phyloP scores from a whole-genome alignment of 2,113 vertebrate species.

The Aegotheles bennettii region DNA sequence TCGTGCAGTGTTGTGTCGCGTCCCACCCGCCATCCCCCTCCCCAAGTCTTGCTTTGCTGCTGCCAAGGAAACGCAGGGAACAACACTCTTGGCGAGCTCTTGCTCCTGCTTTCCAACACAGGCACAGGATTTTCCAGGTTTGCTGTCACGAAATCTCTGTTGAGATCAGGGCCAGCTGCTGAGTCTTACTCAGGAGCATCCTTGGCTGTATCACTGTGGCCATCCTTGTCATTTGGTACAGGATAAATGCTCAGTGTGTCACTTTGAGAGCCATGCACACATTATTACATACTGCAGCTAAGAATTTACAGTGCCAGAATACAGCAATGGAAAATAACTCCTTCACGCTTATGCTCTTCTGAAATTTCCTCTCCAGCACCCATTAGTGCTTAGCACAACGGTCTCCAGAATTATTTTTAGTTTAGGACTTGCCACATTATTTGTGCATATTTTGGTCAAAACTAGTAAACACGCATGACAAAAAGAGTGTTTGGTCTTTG shows the following conservation, averaged over 20 bases:
- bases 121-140: neutral
- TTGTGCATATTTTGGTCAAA: neutral
- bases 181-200: neutral
- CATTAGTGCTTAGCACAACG: neutral
- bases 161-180: neutral
- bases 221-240: neutral
- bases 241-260: neutral
- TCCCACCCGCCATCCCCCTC: neutral
- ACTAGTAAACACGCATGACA: neutral
- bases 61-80: conserved; percentile 17
- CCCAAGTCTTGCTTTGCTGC: neutral
- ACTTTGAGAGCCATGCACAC: neutral
- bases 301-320: neutral
- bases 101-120: neutral
- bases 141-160: neutral
- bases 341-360: neutral
- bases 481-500: neutral
- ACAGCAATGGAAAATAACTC: neutral
- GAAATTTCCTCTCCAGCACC: neutral
- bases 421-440: neutral
- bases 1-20: neutral
- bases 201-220: neutral
- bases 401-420: neutral
- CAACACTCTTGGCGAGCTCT: neutral
- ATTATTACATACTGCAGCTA: accelerated